Evolutionary conservation across 1,140 invertebrate genomes (phyloP), one percentile per base, ranked within the genome.

Genomic region (Cydia amplana): DNA sequence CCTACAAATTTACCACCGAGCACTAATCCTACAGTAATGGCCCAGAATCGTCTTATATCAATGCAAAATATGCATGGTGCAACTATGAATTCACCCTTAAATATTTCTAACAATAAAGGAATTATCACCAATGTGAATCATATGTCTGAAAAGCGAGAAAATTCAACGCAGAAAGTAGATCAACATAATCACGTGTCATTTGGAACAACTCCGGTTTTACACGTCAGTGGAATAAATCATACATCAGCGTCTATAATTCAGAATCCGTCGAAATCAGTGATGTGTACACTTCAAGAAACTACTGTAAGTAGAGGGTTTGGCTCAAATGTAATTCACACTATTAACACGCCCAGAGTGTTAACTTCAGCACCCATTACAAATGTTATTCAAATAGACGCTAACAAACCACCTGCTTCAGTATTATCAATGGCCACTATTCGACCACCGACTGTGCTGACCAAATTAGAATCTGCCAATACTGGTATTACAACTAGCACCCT

Each of bases 31-130:
- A 88, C 92, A 70, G 82, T 93, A 12, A 83, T 93, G 84, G 83
- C 91, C 25, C 91, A 93, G 80, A 93, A 93, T 85, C 85, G 92
- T 51, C 81, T 93, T 65, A 87, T 93, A 72, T 87, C 91, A 1
- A 88, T 91, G 87, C 88, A 89, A 78, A 88, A 90, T 82, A 77
- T 89, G 32, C 87, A 91, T 64, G 81, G 85, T 64, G 83, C 82
- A 43, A 88, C 87, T 78, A 80, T 87, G 10, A 91, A 89, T 82
- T 82, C 87, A 32, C 74, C 83, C 74, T 77, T 92, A 77, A 88
- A 91, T 81, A 64, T 91, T n/a, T 78, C 84, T 60, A 91, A 87
- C 76, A 60, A 60, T 23, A 92, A 92, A 83, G 84, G 90, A 63
- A 78, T 92, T 70, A 83, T 93, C 16, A 91, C 86, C 74, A 87